These are phyloP conservation scores for Conger conger DNA, from an alignment of 2,113 vertebrate genomes.

Conservation along the genomic window DNA sequence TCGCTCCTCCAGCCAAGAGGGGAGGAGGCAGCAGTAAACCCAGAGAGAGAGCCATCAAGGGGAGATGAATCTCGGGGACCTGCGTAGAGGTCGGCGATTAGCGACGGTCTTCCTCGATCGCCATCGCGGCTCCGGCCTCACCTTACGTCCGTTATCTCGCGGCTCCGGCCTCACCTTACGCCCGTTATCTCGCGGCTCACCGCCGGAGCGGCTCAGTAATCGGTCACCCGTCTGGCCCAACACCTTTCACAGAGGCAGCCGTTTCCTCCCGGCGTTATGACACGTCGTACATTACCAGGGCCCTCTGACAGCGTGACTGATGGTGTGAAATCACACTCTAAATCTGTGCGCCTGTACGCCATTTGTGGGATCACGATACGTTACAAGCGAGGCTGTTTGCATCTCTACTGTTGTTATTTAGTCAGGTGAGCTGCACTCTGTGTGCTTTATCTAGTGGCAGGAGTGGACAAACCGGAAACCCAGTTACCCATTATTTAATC, in stretches of 20 bases:
- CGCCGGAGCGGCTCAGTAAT: conserved; percentile 52
- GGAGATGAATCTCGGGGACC: conserved; percentile 70
- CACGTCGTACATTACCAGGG: conserved; percentile 34
- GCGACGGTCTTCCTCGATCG: conserved; percentile 51
- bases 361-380: background rate
- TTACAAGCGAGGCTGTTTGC: background rate
- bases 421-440: background rate
- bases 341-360: conserved; percentile 10
- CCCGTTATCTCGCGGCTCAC: conserved; percentile 41
- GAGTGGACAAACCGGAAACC: no score
- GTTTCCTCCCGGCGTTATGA: conserved; percentile 35
- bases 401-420: background rate
- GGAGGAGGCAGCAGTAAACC: conserved; percentile 61
- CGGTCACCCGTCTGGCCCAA: conserved; percentile 47
- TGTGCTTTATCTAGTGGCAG: background rate
- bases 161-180: conserved; percentile 51
- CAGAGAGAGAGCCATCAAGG: conserved; percentile 63
- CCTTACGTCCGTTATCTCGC: conserved; percentile 61
- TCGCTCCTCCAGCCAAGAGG: conserved; percentile 64
- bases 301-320: conserved; percentile 38
- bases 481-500: background rate
- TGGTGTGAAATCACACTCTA: conserved; percentile 25
- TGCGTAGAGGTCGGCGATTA: conserved; percentile 70
- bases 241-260: conserved; percentile 4
- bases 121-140: conserved; percentile 58